Percentiles rank a stretch among this genome's conserved stretches.
phyloP scores from a whole-genome alignment of 2,797 vertebrate species.

The Fundulus diaphanus region DNA sequence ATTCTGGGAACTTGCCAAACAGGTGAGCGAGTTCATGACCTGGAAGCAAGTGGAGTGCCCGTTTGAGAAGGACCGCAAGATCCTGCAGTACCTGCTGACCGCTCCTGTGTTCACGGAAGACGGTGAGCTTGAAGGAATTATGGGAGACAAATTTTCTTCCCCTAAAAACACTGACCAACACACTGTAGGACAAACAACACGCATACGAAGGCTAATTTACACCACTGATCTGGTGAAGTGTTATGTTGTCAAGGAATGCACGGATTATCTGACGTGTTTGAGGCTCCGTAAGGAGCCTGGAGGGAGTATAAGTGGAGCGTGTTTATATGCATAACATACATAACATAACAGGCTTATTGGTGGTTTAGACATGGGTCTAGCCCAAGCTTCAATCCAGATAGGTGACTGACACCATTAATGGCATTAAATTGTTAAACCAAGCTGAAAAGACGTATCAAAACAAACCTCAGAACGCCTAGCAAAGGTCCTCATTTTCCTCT shows the following conservation, averaged over 20 bases:
- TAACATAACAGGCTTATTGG: no score
- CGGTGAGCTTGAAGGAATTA: conserved; percentile 75
- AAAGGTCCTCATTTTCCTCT: not conserved
- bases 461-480: no score
- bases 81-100: conserved; percentile 91
- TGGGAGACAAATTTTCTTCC: not conserved
- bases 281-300: not conserved
- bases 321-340: not conserved
- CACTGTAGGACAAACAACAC: not conserved
- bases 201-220: not conserved
- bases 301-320: not conserved
- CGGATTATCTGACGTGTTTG: not conserved
- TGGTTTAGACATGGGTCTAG: not conserved
- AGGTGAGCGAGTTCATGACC: conserved; percentile 93
- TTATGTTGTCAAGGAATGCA: not conserved
- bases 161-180: not conserved
- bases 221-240: not conserved
- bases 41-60: conserved; percentile 97
- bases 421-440: not conserved
- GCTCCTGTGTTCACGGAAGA: conserved; percentile 92
- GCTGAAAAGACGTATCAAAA: not conserved
- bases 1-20: conserved; percentile 96
- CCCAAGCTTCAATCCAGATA: not conserved
- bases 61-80: conserved; percentile 91
- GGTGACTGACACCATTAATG: not conserved